Evolutionary conservation across 2,797 vertebrate species (phyloP), one percentile per base, ranked within the genome.

Genomic region (Schizopygopsis pylzovi): DNA sequence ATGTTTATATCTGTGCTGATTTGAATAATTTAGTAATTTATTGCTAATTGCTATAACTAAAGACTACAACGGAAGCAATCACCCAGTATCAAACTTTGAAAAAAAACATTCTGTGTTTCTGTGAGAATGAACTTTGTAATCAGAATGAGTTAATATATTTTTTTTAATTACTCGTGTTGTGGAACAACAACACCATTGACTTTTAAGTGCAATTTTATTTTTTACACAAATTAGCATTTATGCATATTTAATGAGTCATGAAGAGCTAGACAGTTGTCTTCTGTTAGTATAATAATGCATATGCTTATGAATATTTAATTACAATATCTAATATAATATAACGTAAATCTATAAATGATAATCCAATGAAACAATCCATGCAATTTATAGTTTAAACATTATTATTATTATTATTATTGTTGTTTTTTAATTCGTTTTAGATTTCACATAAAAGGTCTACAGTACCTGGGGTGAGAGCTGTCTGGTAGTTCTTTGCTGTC

Each of bases 31-130:
- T 54, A 39, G 28, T 41, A 47, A 39, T 52, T 33, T 52, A n/a
- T 25, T 81, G 63, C 63, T 81, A 52, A 68, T 81, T 39, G 47
- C 33, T 39, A 52, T 54, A 81, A 81, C 54, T 81, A 81, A 81
- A 68, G 45, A 81, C 65, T 70, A 81, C 49, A 81, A 37, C 12
- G 4, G 37, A 81, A 5, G 7, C 61, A 67, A 37, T 67, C 41
- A 67, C 25, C 65, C 47, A 1, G 1, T 70, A n/a, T 52, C 33
- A 81, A 52, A 70, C 79, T 52, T 52, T 54, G 20, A 49, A 68
- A 52, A 70, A 68, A 52, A 70, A 68, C 63, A 18, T 52, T 52
- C n/a, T 10, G 3, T 68, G 25, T 78, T 41, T 49, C 37, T 37
- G 39, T 81, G 12, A 39, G 7, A 20, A 52, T 43, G 28, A 81